These are phyloP conservation scores for Parapristionchus giblindavisi DNA, from an alignment of 2,888 invertebrate genomes.

Conservation along the genomic window DNA sequence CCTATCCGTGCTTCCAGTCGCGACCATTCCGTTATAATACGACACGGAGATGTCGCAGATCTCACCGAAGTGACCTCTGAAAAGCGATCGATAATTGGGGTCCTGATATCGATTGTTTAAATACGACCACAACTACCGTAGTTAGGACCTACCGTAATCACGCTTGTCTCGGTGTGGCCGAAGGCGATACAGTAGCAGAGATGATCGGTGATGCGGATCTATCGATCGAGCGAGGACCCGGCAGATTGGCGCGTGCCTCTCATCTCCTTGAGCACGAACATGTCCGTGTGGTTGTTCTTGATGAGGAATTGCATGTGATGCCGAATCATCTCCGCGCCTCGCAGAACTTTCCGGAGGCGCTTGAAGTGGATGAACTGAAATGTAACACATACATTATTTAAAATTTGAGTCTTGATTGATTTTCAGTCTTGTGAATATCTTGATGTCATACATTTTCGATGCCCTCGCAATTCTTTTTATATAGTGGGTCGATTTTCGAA, in stretches of 20 bases:
- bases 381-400: no score
- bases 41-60: constrained; percentile 94
- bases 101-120: constrained; percentile 67
- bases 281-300: constrained; percentile 95
- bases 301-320: constrained; percentile 96
- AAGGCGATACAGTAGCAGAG: constrained; percentile 94
- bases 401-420: no score
- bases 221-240: constrained; percentile 39
- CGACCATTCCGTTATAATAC: constrained; percentile 88
- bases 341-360: constrained; percentile 88
- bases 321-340: constrained; percentile 95
- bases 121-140: no score
- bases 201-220: constrained; percentile 84
- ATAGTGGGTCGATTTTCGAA: no score
- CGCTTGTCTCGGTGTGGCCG: constrained; percentile 88
- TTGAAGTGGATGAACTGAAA: constrained; percentile 72
- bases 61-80: constrained; percentile 91
- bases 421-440: background rate
- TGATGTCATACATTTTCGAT: no score
- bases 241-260: constrained; percentile 40
- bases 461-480: no score
- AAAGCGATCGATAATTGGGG: no score
- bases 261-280: constrained; percentile 82
- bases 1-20: constrained; percentile 91
- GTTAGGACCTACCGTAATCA: constrained; percentile 86